These are phyloP conservation scores for Onychorhynchus coronatus DNA, from an alignment of 2,113 vertebrate species.

Conservation along the genomic window DNA sequence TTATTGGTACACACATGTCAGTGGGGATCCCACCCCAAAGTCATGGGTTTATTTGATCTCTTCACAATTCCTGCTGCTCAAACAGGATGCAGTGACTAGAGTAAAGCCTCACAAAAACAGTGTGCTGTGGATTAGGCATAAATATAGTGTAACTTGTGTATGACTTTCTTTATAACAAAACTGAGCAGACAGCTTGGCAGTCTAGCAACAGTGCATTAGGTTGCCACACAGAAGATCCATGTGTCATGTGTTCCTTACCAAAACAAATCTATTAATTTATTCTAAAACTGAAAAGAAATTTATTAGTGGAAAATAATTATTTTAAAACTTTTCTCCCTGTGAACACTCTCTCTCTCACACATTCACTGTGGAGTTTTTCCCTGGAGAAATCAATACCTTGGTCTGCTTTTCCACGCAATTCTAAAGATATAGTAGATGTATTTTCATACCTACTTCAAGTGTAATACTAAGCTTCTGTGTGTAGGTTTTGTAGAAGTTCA, in stretches of 20 bases:
- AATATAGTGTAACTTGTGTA: neutral
- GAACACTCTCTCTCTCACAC: neutral
- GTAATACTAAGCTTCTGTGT: neutral
- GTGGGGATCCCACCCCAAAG: neutral
- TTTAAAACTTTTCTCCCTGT: neutral
- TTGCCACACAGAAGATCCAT: neutral
- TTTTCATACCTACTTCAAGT: neutral
- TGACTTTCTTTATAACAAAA: neutral
- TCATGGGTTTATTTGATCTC: neutral
- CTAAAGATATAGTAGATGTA: neutral
- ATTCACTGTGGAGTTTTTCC: neutral
- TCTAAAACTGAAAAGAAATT: neutral
- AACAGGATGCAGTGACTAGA: neutral
- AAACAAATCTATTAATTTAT: neutral
- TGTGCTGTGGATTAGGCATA: neutral
- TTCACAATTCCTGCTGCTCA: neutral
- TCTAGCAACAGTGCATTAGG: neutral
- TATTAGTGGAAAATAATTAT: neutral
- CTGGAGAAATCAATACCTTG: neutral
- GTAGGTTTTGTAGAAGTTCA: neutral
- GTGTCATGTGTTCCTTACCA: neutral
- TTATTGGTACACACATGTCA: neutral
- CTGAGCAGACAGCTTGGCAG: neutral
- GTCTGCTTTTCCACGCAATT: neutral
- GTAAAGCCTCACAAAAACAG: neutral